phyloP scores from a whole-genome alignment of 2,113 vertebrate genomes.

The Anarhynchus alexandrinus region DNA sequence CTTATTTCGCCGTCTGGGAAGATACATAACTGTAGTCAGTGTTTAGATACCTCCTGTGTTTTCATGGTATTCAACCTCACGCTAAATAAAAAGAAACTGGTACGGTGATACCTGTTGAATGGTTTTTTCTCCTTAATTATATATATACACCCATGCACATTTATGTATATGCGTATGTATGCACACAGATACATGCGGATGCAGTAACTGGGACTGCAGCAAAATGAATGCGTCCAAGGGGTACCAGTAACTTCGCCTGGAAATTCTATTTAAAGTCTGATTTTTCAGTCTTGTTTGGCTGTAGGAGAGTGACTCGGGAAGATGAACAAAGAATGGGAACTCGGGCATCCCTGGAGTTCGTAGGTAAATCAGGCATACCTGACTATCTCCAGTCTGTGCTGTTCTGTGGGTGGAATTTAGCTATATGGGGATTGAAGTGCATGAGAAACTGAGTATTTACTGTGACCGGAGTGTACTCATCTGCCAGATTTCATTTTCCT shows the following conservation, averaged over 20 bases:
- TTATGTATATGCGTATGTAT: accelerated
- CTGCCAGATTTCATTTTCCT: conserved; percentile 44
- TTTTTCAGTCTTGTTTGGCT: background rate
- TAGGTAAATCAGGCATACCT: background rate
- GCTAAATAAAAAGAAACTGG: background rate
- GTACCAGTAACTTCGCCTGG: background rate
- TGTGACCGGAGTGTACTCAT: background rate
- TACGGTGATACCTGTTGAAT: background rate
- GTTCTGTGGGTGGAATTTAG: background rate
- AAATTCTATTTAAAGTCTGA: background rate
- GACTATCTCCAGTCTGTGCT: background rate
- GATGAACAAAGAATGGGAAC: background rate
- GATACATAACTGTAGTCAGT: background rate
- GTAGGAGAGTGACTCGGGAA: background rate
- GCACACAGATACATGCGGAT: accelerated
- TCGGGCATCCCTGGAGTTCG: background rate
- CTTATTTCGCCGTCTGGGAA: background rate
- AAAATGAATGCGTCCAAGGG: background rate
- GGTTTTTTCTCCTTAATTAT: background rate
- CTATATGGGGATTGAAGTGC: background rate
- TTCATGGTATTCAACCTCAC: background rate
- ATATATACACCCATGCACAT: background rate
- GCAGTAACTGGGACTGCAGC: background rate
- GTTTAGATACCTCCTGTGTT: background rate
- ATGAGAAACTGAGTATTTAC: background rate